Conservation (phyloP, 2,888 invertebrate genomes). For the Tillus elongatus region DNA sequence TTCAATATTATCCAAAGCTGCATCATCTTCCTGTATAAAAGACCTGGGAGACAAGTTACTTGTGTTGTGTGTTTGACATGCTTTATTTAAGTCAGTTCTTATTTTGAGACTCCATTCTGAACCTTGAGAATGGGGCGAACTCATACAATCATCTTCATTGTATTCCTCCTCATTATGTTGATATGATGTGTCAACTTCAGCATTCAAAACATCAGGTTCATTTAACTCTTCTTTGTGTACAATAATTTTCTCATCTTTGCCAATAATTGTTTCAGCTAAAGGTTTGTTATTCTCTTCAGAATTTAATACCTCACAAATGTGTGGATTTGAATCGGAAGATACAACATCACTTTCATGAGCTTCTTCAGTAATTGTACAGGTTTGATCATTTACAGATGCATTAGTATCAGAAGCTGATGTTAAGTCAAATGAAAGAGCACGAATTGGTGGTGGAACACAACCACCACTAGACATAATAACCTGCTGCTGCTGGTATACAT, state of each 20-base stretch:
- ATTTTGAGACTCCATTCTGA: slow-evolving; percentile 25
- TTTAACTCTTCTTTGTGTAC: slow-evolving; percentile 43
- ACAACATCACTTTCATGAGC: too few species aligned
- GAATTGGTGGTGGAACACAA: slow-evolving; percentile 34
- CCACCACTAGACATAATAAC: slow-evolving; percentile 44
- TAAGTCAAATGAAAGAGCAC: slow-evolving; percentile 30
- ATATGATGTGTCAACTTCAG: slow-evolving; percentile 14
- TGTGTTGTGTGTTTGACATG: slow-evolving; percentile 35
- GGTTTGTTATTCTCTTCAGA: background rate
- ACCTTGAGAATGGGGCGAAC: slow-evolving; percentile 12
- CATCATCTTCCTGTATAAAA: slow-evolving; percentile 15
- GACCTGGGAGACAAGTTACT: slow-evolving; percentile 17
- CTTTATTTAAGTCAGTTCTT: slow-evolving; percentile 39
- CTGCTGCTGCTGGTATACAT: slow-evolving; percentile 48
- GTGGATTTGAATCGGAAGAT: background rate
- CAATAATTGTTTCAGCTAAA: background rate
- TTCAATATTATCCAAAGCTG: slow-evolving; percentile 13
- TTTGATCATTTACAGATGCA: slow-evolving; percentile 6
- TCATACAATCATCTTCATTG: background rate
- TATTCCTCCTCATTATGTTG: background rate
- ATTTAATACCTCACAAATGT: background rate
- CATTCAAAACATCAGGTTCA: slow-evolving; percentile 18
- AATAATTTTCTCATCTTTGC: slow-evolving; percentile 38
- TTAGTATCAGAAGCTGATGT: too few species aligned
- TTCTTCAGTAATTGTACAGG: slow-evolving; percentile 5